phyloP scores from a whole-genome alignment of 2,113 vertebrate genomes.

The Myrmecophaga tridactyla region DNA sequence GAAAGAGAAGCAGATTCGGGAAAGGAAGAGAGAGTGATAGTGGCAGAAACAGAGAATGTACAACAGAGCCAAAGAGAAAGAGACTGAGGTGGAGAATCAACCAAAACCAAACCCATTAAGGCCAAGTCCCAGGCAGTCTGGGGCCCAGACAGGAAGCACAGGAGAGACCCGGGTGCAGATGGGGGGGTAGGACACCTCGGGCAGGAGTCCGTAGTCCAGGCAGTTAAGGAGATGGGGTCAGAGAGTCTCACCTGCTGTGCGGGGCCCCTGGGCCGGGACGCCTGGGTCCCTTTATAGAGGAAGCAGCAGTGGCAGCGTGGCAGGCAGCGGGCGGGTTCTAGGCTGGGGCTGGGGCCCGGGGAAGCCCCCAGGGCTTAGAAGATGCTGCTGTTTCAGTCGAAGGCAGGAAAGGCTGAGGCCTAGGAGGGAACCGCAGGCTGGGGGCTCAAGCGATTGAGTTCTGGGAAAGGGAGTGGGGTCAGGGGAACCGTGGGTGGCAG shows the following conservation, averaged over 20 bases:
- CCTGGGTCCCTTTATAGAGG: constrained; percentile 78
- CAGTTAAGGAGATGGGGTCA: background rate
- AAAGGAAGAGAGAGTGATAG: background rate
- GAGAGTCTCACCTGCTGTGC: constrained; percentile 72
- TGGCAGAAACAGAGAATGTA: background rate
- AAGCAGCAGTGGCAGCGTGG: constrained; percentile 73
- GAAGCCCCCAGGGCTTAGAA: constrained; percentile 77
- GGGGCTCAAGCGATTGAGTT: constrained; percentile 55
- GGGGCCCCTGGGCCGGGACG: constrained; percentile 55
- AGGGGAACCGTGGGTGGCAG: constrained; percentile 20
- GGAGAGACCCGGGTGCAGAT: background rate
- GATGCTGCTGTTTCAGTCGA: constrained; percentile 63
- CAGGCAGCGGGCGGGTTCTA: constrained; percentile 74
- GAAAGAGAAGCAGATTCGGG: background rate
- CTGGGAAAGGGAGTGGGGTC: constrained; percentile 70
- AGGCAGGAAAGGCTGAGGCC: constrained; percentile 79
- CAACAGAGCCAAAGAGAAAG: background rate
- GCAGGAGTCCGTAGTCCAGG: background rate
- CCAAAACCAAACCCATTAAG: background rate
- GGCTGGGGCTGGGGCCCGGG: constrained; percentile 68
- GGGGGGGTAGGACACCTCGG: background rate
- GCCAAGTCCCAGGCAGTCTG: background rate
- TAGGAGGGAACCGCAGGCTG: constrained; percentile 66
- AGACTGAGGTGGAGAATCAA: background rate
- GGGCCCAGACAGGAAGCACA: background rate